Evolutionary conservation across 2,113 vertebrate species (phyloP).

Genomic region (Pipa parva): DNA sequence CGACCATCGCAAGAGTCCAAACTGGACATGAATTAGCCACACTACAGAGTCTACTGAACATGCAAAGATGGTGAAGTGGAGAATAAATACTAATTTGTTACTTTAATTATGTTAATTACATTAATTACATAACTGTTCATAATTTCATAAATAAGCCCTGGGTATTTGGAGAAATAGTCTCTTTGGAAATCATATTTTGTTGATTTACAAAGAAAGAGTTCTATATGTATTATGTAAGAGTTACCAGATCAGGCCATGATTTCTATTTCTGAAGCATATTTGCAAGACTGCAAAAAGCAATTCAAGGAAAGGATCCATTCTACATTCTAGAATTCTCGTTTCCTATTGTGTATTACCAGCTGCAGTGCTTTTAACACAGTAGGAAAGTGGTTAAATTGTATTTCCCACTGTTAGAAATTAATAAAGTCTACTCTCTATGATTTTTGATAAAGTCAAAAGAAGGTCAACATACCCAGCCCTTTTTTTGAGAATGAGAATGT

Average conservation of each 20-base stretch:
- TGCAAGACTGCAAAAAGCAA: not conserved
- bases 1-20: too few species aligned
- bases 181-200: too few species aligned
- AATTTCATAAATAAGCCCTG: too few species aligned
- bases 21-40: too few species aligned
- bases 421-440: not conserved
- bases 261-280: not conserved
- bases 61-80: too few species aligned
- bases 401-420: not conserved
- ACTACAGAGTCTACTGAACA: too few species aligned
- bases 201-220: not conserved
- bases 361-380: conserved; percentile 4
- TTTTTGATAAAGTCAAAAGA: conserved; percentile 10
- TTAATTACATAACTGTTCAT: too few species aligned
- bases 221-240: not conserved
- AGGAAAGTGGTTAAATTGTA: conserved; percentile 9
- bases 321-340: not conserved
- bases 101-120: too few species aligned
- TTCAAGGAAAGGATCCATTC: not conserved
- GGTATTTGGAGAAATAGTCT: too few species aligned
- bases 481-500: not conserved
- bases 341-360: conserved; percentile 4
- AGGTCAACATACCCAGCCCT: conserved; percentile 1
- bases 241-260: not conserved
- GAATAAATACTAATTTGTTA: too few species aligned